Evolutionary conservation across 2,113 vertebrate species (phyloP), one percentile per base, ranked within the genome.

Genomic region (Corydoras sp.): DNA sequence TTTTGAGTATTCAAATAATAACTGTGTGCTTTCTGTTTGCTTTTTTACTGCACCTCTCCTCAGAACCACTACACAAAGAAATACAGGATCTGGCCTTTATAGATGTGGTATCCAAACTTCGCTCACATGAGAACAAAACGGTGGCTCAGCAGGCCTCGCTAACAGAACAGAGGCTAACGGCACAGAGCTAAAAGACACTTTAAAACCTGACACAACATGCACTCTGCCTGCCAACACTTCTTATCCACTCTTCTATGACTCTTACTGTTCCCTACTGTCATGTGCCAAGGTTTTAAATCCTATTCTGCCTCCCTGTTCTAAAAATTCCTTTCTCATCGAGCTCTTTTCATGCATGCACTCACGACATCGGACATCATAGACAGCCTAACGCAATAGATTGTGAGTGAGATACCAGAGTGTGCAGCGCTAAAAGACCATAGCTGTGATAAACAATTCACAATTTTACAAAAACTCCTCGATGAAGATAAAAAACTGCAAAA

Each of bases 121-220:
- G 96, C 73, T 91, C 92, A 77, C 95, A 99, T 1, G 97, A 99
- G 85, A 99, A 97, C 92, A 99, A 98, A 89, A 95, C 92, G 53
- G 97, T 99, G 24, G 93, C 97, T 55, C 97, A 99, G 68, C 96
- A 99, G 91, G 97, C 97, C 58, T 98, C 91, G 29, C 90, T 99
- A 77, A 99, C 96, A 73, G 97, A 99, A 94, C 97, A 98, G 90
- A 93, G 94, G 83, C 90, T 99, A 68, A 91, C 92, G 0, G 93
- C 95, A 75, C 92, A 95, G 85, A 98, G 97, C 93, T 99, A 93
- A 88, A 94, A 87, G 86, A 35, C 62, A 43, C 35, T 43, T 43
- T 43, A 43, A 4, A 4, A 43, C 35, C 35, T 43, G 35, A 80
- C 69, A 32, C 68, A 61, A 58, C 58, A 59, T 58, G 32, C 68